A percentile compares a stretch with the other conserved stretches of the same genome.
phyloP scores from a whole-genome alignment of 92 coral and sea anemone genomes.

The Phymanthus crucifer region DNA sequence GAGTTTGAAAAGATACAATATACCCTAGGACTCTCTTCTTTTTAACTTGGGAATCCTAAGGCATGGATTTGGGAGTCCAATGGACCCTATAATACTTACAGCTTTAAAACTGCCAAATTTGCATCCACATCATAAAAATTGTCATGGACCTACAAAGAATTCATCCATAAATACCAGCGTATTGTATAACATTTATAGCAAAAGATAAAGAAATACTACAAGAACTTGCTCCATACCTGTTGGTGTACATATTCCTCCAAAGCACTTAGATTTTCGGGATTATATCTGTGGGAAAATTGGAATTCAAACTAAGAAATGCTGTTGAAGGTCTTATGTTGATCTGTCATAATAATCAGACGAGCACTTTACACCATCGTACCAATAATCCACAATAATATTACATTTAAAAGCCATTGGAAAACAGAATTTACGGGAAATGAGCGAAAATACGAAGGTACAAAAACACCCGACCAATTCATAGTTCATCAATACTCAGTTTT shows the following conservation, averaged over 20 bases:
- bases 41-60: background rate
- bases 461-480: background rate
- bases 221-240: slow-evolving; percentile 69
- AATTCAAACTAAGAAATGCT: background rate
- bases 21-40: no score
- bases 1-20: no score
- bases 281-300: slow-evolving; percentile 60
- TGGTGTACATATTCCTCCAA: slow-evolving; percentile 84
- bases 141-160: slow-evolving; percentile 58
- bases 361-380: no score
- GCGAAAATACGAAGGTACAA: background rate
- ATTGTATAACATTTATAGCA: background rate
- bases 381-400: no score
- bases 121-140: slow-evolving; percentile 95
- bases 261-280: slow-evolving; percentile 84
- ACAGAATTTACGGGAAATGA: background rate
- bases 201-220: background rate
- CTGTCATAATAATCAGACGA: no score
- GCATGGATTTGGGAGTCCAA: background rate
- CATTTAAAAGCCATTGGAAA: no score
- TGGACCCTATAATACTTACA: slow-evolving; percentile 65
- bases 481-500: background rate
- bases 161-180: background rate
- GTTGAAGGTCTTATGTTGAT: no score
- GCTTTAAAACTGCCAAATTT: slow-evolving; percentile 84